Evolutionary conservation across 1,140 invertebrate species (phyloP), one percentile per base, ranked within the genome.

Genomic region (Ctenoplectra terminalis): DNA sequence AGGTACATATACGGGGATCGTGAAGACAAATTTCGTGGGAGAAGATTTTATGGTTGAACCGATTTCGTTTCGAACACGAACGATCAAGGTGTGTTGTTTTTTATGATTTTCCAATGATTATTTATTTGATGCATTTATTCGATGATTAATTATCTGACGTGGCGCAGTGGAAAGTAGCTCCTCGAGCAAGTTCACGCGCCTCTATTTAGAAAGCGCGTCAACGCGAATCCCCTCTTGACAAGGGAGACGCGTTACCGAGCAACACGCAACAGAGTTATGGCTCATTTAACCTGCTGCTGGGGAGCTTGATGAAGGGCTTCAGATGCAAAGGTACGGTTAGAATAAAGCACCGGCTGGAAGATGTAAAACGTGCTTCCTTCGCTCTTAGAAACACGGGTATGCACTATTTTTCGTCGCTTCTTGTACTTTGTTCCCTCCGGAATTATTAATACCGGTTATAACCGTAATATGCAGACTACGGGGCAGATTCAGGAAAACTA

Each of bases 141-240:
- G n/a, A n/a, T 26, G 34, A 76, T 76, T 64, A 66, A 76, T 76
- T 76, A 67, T 46, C 37, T 13, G 26, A 26, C 52, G 34, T 15
- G 13, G 37, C 26, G 34, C 56, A 15, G 43, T n/a, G 40, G 66
- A 56, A 78, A 71, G 56, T 69, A 60, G 66, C 66, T 71, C 7
- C 66, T 50, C 54, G 43, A 50, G 54, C 31, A 58, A 46, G 34
- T 70, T 46, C n/a, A 31, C 76, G 29, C 76, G 52, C 46, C 37
- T 60, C 70, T 74, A 81, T 81, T 81, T 81, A 52, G 78, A 74
- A 81, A 81, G 70, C 78, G 70, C 78, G 78, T 74, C 78, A 40
- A 81, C 60, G 78, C 37, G 78, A 46, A 74, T 74, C 70, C 70
- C 78, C 71, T 74, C 60, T 64, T 56, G 60, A 64, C 70, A 56